phyloP scores from a whole-genome alignment of 2,888 invertebrate species.

The Loripinus fragilis region DNA sequence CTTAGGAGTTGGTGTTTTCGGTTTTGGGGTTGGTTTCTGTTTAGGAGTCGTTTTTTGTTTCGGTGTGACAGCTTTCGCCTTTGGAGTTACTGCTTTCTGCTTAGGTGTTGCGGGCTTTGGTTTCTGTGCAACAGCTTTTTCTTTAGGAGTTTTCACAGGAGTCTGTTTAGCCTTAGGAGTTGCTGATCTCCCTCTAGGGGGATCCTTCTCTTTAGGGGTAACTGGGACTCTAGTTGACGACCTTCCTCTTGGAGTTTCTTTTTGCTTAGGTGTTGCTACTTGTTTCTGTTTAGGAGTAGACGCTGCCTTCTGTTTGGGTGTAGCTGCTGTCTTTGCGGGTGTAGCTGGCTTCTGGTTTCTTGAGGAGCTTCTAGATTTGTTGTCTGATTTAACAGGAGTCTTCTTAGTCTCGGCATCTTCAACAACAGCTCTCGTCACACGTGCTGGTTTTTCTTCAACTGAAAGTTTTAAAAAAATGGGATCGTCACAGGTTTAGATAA shows the following conservation, averaged over 20 bases:
- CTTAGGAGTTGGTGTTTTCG: conserved; percentile 26
- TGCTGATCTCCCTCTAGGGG: conserved; percentile 40
- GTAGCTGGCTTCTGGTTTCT: conserved; percentile 30
- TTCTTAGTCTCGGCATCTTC: conserved; percentile 59
- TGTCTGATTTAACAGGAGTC: conserved; percentile 22
- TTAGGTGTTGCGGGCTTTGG: conserved; percentile 40
- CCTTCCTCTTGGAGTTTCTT: conserved; percentile 44
- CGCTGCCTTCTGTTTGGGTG: conserved; percentile 33
- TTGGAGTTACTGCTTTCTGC: conserved; percentile 44
- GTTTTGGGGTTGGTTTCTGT: conserved; percentile 27
- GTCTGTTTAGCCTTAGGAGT: conserved; percentile 26
- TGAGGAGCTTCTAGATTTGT: conserved; percentile 39
- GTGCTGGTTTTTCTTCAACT: conserved; percentile 34
- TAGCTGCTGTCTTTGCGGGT: conserved; percentile 12
- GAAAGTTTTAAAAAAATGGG: too few relatives aligned
- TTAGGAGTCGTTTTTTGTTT: conserved; percentile 26
- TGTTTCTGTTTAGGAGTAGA: conserved; percentile 45
- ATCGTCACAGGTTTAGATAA: too few relatives aligned
- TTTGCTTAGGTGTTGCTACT: conserved; percentile 42
- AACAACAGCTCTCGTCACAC: conserved; percentile 64
- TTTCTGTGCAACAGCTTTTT: conserved; percentile 11
- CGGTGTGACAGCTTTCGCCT: conserved; percentile 32
- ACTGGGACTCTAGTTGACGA: conserved; percentile 24
- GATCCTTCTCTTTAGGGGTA: conserved; percentile 32
- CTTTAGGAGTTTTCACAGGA: conserved; percentile 24